Conservation (phyloP, 2,888 invertebrate species). For the Caenorhabditis sp. region DNA sequence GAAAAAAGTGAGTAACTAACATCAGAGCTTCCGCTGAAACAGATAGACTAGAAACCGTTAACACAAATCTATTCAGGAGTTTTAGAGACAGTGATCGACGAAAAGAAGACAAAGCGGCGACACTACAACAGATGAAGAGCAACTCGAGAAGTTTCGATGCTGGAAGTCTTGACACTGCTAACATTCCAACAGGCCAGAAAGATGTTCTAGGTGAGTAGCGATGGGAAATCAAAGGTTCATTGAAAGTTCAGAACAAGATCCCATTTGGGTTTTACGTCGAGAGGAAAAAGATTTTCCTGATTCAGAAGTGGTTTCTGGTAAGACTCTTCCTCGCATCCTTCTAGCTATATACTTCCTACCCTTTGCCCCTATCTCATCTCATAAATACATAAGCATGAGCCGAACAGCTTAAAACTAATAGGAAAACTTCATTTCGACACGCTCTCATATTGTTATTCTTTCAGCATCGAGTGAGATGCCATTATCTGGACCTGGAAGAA, state of each 20-base stretch:
- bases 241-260: constrained; percentile 14
- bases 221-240: not conserved
- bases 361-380: not conserved
- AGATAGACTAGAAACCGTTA: constrained; percentile 8
- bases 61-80: constrained; percentile 7
- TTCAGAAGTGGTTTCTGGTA: not conserved
- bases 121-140: constrained; percentile 39
- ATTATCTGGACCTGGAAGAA: constrained; percentile 64
- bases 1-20: constrained; percentile 46
- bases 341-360: not conserved
- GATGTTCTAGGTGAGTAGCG: constrained; percentile 50
- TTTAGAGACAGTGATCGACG: constrained; percentile 37
- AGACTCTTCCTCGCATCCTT: not conserved
- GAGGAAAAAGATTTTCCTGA: constrained; percentile 1
- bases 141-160: constrained; percentile 58
- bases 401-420: not conserved
- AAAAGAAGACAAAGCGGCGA: constrained; percentile 37
- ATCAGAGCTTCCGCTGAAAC: no score
- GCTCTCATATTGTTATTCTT: constrained; percentile 9
- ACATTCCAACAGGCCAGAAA: constrained; percentile 41
- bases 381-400: not conserved
- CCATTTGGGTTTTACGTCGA: constrained; percentile 36
- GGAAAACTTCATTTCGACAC: not conserved
- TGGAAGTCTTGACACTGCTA: constrained; percentile 42
- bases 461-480: constrained; percentile 64